phyloP scores from a whole-genome alignment of 1,140 invertebrate species.

The Nasonia longicornis region DNA sequence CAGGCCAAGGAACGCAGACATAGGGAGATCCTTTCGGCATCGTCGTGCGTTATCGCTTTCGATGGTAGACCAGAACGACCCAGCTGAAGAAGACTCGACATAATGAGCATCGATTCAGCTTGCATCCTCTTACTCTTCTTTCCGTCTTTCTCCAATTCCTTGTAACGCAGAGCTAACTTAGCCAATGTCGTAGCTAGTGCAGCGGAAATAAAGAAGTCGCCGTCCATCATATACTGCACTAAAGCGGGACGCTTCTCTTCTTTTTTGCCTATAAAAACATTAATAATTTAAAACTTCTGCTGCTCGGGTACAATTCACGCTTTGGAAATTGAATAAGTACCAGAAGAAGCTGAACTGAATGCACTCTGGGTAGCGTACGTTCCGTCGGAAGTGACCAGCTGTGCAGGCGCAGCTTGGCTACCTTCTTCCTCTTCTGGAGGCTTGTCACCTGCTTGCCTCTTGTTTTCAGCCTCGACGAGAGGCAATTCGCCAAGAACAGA shows the following conservation, averaged over 20 bases:
- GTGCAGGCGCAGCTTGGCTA: slow-evolving; percentile 66
- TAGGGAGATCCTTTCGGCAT: slow-evolving; percentile 89
- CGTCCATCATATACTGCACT: slow-evolving; percentile 90
- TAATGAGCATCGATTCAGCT: slow-evolving; percentile 89
- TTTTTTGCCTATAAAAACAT: slow-evolving; percentile 69
- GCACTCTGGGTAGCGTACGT: slow-evolving; percentile 98
- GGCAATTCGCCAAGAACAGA: slow-evolving; percentile 88
- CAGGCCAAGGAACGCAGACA: slow-evolving; percentile 86
- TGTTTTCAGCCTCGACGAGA: slow-evolving; percentile 90
- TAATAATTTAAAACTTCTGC: slow-evolving; percentile 10
- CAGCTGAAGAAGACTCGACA: slow-evolving; percentile 88
- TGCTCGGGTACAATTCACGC: background rate
- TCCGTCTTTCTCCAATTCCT: slow-evolving; percentile 71
- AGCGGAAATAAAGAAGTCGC: slow-evolving; percentile 96
- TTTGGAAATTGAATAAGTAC: slow-evolving; percentile 45
- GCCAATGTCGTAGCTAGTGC: slow-evolving; percentile 90
- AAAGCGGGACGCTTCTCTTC: slow-evolving; percentile 82
- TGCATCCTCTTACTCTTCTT: slow-evolving; percentile 77
- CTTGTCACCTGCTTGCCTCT: slow-evolving; percentile 76
- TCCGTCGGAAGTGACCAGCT: slow-evolving; percentile 96
- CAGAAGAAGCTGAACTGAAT: slow-evolving; percentile 79
- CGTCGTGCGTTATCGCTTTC: slow-evolving; percentile 94
- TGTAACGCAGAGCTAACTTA: slow-evolving; percentile 88
- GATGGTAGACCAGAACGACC: slow-evolving; percentile 76
- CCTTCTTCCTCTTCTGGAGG: slow-evolving; percentile 69